phyloP scores from a whole-genome alignment of 2,113 vertebrate genomes.

The Gobiocypris rarus region DNA sequence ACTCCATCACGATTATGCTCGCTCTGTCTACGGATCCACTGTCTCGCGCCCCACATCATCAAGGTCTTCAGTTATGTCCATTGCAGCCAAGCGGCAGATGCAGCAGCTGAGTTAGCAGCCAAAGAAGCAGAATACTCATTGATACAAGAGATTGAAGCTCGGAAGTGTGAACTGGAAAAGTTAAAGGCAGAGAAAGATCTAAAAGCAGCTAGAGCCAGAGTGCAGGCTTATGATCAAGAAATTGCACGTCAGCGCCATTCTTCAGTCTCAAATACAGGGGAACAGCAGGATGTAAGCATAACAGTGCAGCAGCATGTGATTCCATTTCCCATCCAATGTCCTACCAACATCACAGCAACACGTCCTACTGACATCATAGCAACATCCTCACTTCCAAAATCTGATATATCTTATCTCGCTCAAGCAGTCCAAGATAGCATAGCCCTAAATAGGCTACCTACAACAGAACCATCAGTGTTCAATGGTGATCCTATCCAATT shows the following conservation, averaged over 20 bases:
- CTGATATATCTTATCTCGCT: too few species aligned
- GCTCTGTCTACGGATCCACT: background rate
- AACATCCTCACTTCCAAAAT: background rate
- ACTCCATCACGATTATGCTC: background rate
- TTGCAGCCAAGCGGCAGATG: background rate
- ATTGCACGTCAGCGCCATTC: background rate
- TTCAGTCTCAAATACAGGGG: background rate
- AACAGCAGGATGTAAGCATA: background rate
- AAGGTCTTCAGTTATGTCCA: background rate
- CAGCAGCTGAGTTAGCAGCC: background rate
- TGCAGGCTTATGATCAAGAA: background rate
- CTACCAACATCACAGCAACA: background rate
- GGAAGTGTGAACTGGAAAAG: background rate
- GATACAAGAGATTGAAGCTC: background rate
- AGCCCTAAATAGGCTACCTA: too few species aligned
- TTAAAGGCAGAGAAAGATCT: constrained; percentile 1
- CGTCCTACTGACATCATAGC: too few species aligned
- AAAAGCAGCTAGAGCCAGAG: background rate
- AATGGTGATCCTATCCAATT: too few species aligned
- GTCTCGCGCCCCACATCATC: background rate
- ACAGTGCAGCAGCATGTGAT: background rate
- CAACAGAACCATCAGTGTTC: too few species aligned
- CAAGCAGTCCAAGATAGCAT: too few species aligned
- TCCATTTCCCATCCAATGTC: background rate
- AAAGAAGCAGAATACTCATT: background rate